Conservation (phyloP, 2,113 vertebrate species). For the Naja naja region DNA sequence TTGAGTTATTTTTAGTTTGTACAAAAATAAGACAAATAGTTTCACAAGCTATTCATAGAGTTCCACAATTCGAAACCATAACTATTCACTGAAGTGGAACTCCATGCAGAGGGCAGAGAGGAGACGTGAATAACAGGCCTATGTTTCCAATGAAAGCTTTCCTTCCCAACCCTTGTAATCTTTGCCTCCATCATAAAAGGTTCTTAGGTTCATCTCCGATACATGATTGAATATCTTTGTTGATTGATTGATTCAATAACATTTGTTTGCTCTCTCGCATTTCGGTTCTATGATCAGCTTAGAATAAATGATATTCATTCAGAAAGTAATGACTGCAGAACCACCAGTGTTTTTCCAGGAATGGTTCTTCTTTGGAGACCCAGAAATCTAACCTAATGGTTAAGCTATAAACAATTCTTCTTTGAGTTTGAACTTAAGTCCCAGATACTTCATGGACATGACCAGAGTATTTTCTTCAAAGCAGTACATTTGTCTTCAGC, state of each 20-base stretch:
- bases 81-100: slow-evolving; percentile 20
- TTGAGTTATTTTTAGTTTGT: not conserved
- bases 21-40: slow-evolving; percentile 18
- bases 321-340: not conserved
- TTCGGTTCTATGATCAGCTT: not conserved
- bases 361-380: not conserved
- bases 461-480: not conserved
- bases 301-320: not conserved
- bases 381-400: not conserved
- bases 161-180: not conserved
- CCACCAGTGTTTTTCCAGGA: not conserved
- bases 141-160: not conserved
- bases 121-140: not conserved
- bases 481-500: not conserved
- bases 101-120: not conserved
- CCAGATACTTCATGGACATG: not conserved
- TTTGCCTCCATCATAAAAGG: not conserved
- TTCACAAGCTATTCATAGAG: slow-evolving; percentile 22
- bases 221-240: not conserved
- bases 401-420: not conserved
- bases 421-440: not conserved
- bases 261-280: not conserved
- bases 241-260: not conserved
- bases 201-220: not conserved
- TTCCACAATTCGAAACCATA: not conserved